These are phyloP conservation scores for Platynereis dumerilii DNA, from an alignment of 2,888 invertebrate genomes.

Conservation along the genomic window DNA sequence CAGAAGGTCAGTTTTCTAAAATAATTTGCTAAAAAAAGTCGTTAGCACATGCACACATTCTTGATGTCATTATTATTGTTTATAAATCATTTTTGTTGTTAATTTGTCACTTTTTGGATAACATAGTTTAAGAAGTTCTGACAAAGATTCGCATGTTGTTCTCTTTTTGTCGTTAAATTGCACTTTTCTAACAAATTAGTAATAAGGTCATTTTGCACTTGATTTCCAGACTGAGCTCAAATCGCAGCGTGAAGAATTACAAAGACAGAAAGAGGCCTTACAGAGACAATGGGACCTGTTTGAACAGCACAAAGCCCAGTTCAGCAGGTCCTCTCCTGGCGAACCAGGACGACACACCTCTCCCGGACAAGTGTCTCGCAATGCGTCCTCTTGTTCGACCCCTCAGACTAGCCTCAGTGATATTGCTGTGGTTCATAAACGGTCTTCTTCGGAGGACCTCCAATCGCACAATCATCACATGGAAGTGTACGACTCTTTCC, in stretches of 20 bases:
- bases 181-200: no score
- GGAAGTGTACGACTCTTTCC: constrained; percentile 41
- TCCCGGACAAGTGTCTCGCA: constrained; percentile 9
- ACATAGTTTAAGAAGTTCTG: no score
- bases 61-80: no score
- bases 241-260: constrained; percentile 89
- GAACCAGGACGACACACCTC: constrained; percentile 10
- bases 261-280: constrained; percentile 83
- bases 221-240: constrained; percentile 82
- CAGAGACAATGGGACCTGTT: constrained; percentile 70
- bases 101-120: no score
- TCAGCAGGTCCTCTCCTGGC: background rate
- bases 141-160: no score
- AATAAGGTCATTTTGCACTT: no score
- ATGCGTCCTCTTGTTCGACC: constrained; percentile 8
- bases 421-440: constrained; percentile 19
- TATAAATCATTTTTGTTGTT: no score
- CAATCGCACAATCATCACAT: constrained; percentile 21
- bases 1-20: no score
- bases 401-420: constrained; percentile 17
- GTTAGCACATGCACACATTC: no score
- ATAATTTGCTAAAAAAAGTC: no score
- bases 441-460: constrained; percentile 23
- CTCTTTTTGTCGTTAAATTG: no score
- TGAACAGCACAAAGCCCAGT: constrained; percentile 40